Percentiles rank a stretch among this genome's conserved stretches.
Conservation (phyloP, 2,797 vertebrate species). For the Onychomys arenicola region DNA sequence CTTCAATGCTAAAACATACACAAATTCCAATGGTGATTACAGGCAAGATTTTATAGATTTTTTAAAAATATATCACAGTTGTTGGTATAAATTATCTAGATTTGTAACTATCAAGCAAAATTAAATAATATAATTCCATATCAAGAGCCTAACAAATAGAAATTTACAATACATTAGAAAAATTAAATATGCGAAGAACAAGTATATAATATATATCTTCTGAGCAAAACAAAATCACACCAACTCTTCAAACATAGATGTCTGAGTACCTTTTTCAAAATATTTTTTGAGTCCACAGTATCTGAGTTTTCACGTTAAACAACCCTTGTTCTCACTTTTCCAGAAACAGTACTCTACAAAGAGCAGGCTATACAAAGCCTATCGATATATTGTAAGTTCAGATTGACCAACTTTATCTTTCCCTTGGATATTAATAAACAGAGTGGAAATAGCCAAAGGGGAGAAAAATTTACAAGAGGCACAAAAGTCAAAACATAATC, state of each 20-base stretch:
- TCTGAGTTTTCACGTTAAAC: slow-evolving; percentile 1
- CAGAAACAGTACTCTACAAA: not conserved
- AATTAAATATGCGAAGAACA: not conserved
- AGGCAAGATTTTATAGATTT: not conserved
- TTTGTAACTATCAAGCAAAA: not conserved
- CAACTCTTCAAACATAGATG: not conserved
- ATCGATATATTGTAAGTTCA: slow-evolving; percentile 21
- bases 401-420: slow-evolving; percentile 40
- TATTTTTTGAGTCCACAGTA: not conserved
- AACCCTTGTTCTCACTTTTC: not conserved
- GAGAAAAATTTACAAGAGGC: slow-evolving; percentile 32
- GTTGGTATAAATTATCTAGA: not conserved
- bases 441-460: slow-evolving; percentile 27
- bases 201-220: not conserved
- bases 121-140: not conserved
- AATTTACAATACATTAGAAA: not conserved
- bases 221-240: not conserved
- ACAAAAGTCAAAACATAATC: slow-evolving; percentile 45
- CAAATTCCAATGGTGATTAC: not conserved
- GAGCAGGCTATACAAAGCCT: slow-evolving; percentile 17
- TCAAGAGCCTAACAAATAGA: not conserved
- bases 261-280: not conserved
- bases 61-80: not conserved
- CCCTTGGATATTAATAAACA: slow-evolving; percentile 61
- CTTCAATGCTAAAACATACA: not conserved